Evolutionary conservation across 2,888 invertebrate species (phyloP).

Genomic region (Osmoderma eremita): DNA sequence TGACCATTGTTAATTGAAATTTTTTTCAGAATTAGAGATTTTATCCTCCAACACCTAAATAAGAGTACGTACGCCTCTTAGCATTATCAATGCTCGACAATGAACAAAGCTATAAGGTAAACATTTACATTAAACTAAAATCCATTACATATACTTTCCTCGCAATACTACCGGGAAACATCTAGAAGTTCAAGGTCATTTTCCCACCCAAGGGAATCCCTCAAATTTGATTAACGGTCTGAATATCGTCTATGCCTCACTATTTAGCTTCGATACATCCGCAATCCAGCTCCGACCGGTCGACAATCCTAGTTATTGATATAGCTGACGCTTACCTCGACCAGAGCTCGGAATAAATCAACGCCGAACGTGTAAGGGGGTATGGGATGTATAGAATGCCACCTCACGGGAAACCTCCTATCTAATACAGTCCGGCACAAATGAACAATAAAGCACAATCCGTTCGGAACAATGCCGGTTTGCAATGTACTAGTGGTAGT

Average conservation of each 20-base stretch:
- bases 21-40: no score
- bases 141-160: no score
- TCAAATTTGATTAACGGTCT: conserved; percentile 9
- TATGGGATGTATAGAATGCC: not conserved
- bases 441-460: conserved; percentile 56
- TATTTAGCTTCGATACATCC: not conserved
- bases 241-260: not conserved
- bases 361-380: conserved; percentile 5
- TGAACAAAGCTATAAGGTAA: no score
- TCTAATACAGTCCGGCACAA: conserved; percentile 54
- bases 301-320: conserved; percentile 14
- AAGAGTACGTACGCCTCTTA: no score
- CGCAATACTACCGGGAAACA: no score
- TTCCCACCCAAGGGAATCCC: not conserved
- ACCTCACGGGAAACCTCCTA: conserved; percentile 46
- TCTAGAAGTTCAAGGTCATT: not conserved
- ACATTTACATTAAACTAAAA: no score
- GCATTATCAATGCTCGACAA: no score
- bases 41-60: no score
- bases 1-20: no score
- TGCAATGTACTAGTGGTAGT: conserved; percentile 42
- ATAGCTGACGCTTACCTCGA: not conserved
- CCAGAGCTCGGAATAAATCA: conserved; percentile 33
- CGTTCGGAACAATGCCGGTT: conserved; percentile 52
- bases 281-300: not conserved